Evolutionary conservation across 1,140 invertebrate genomes (phyloP), one percentile per base, ranked within the genome.

Genomic region (Hypsibius dujardini): DNA sequence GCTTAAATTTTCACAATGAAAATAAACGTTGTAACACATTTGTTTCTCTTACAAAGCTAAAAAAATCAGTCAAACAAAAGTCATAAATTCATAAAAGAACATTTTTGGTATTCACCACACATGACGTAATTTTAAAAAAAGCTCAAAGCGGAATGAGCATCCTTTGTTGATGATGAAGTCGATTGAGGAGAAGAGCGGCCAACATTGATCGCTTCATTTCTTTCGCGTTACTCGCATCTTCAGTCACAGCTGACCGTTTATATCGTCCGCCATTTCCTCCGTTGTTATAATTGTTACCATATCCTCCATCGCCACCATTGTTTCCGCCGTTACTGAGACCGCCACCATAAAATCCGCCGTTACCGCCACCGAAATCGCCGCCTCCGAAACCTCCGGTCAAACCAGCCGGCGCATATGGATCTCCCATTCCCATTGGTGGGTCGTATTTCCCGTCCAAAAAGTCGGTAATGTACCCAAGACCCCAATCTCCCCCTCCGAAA

Each of bases 271-370:
- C 50, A 56, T 56, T 56, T n/a, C n/a, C n/a, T n/a, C n/a, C n/a
- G n/a, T n/a, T n/a, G n/a, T n/a, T n/a, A n/a, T n/a, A n/a, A n/a
- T n/a, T n/a, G 50, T 56, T 56, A 7, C 50, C 50, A 56, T 56
- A 56, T 56, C 50, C 50, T 7, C 50, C 50, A 56, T n/a, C 50
- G n/a, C 50, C 50, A 56, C 7, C 50, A 56, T 56, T 7, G n/a
- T n/a, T n/a, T 7, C 50, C 50, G n/a, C n/a, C 7, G n/a, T n/a
- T n/a, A 56, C 50, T n/a, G 7, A 56, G 7, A n/a, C n/a, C n/a
- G 50, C n/a, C n/a, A 56, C 50, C 50, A n/a, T 56, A 56, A n/a
- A 56, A 56, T 56, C 50, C 50, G 50, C 50, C 50, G 7, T n/a
- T n/a, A 56, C n/a, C 7, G n/a, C 50, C 50, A 56, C 50, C 50